A percentile compares a stretch with the other conserved stretches of the same genome.
phyloP scores from a whole-genome alignment of 2,888 invertebrate species.

The Thysanoteuthis rhombus region DNA sequence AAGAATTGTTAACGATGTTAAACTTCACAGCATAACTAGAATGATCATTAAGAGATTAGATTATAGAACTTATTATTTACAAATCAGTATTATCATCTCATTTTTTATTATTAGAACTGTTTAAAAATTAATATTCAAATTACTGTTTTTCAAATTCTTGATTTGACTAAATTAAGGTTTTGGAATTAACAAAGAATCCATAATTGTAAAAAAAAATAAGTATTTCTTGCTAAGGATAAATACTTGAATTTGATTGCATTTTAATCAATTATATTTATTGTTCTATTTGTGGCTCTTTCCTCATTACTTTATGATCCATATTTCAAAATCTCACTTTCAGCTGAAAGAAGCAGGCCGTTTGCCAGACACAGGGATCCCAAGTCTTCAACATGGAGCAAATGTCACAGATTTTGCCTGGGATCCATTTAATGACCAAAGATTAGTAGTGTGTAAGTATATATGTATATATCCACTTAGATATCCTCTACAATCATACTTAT shows the following conservation, averaged over 20 bases:
- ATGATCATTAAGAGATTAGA: too few relatives aligned
- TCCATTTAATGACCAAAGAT: constrained; percentile 82
- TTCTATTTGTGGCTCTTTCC: not conserved
- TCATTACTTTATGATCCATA: not conserved
- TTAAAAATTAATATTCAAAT: too few relatives aligned
- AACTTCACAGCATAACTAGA: too few relatives aligned
- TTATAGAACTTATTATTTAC: too few relatives aligned
- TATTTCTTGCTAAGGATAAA: not conserved
- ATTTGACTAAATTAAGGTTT: too few relatives aligned
- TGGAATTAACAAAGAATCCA: too few relatives aligned
- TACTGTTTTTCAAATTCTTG: too few relatives aligned
- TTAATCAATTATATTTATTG: not conserved
- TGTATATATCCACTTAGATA: too few relatives aligned
- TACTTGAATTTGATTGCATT: not conserved
- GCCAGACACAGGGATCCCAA: constrained; percentile 83
- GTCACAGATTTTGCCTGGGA: constrained; percentile 95
- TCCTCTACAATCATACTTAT: too few relatives aligned
- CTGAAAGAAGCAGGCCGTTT: constrained; percentile 80
- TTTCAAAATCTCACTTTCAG: constrained; percentile 49
- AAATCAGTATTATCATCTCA: too few relatives aligned
- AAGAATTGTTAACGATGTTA: too few relatives aligned
- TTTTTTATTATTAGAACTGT: too few relatives aligned
- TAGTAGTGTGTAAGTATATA: constrained; percentile 76
- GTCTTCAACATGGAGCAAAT: constrained; percentile 88
- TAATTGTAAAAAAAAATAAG: not conserved